phyloP scores from a whole-genome alignment of 2,888 invertebrate species.

The Calameuta filiformis region DNA sequence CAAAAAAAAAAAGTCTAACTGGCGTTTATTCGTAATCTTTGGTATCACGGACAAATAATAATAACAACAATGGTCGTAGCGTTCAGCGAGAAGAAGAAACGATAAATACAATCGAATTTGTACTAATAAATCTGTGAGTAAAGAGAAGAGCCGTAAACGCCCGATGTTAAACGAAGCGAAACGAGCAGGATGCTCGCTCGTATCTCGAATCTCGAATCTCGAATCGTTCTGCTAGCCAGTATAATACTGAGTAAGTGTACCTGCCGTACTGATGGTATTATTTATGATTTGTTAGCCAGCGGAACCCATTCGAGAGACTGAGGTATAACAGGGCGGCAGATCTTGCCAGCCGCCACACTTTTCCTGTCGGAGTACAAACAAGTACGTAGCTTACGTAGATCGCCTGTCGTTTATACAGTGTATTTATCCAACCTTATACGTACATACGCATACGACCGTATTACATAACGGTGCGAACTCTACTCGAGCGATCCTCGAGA shows the following conservation, averaged over 20 bases:
- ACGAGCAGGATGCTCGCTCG: background rate
- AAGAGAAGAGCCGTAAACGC: background rate
- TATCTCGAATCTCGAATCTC: background rate
- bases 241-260: conserved; percentile 4
- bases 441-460: conserved; percentile 22
- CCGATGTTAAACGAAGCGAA: background rate
- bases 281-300: conserved; percentile 75
- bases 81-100: background rate
- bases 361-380: conserved; percentile 73
- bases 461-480: too few relatives aligned
- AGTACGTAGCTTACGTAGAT: conserved; percentile 71
- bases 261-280: conserved; percentile 54
- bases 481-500: too few relatives aligned
- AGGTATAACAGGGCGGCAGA: conserved; percentile 75
- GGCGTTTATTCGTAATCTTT: background rate
- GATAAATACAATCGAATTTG: background rate
- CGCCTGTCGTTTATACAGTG: conserved; percentile 63
- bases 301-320: conserved; percentile 81
- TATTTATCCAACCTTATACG: conserved; percentile 52
- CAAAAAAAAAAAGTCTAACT: background rate
- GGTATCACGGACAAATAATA: background rate
- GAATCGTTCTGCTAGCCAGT: background rate
- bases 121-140: background rate
- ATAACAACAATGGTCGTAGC: background rate
- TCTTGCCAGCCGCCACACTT: conserved; percentile 68